Conservation (phyloP, 2,888 invertebrate genomes). For the Caenorhabditis panamensis region DNA sequence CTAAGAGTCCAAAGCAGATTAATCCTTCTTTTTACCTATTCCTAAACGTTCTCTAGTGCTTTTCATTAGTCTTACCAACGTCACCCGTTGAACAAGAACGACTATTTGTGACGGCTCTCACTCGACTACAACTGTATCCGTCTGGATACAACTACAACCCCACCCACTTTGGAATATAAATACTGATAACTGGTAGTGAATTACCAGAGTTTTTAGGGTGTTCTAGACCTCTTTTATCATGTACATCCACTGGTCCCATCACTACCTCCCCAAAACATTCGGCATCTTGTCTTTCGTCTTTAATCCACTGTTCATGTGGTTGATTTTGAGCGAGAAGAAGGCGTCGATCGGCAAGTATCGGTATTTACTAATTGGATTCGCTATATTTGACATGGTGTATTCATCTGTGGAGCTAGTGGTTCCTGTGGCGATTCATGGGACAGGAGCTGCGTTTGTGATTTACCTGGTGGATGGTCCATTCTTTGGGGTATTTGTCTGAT, state of each 20-base stretch:
- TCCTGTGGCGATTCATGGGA: constrained; percentile 51
- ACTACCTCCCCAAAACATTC: constrained; percentile 46
- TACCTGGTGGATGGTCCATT: constrained; percentile 56
- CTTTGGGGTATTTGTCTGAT: constrained; percentile 8
- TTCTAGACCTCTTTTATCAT: too few relatives aligned
- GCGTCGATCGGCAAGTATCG: constrained; percentile 40
- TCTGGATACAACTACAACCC: too few relatives aligned
- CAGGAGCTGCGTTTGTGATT: constrained; percentile 49
- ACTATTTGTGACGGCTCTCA: too few relatives aligned
- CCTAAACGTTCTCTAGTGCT: too few relatives aligned
- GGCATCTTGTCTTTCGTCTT: constrained; percentile 41
- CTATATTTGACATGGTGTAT: constrained; percentile 55
- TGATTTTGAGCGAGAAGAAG: constrained; percentile 42
- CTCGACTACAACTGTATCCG: too few relatives aligned
- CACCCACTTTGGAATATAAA: too few relatives aligned
- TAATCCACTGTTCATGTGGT: constrained; percentile 32
- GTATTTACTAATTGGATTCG: constrained; percentile 40
- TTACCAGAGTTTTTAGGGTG: too few relatives aligned
- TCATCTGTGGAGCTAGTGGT: constrained; percentile 45
- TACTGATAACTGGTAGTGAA: too few relatives aligned
- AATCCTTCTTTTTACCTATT: too few relatives aligned
- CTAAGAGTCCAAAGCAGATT: too few relatives aligned
- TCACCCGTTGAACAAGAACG: too few relatives aligned
- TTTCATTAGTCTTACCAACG: too few relatives aligned
- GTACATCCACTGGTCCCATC: constrained; percentile 54